A percentile compares a stretch with the other conserved stretches of the same genome.
phyloP scores from a whole-genome alignment of 2,797 vertebrate species.

The Lycodopsis pacificus region DNA sequence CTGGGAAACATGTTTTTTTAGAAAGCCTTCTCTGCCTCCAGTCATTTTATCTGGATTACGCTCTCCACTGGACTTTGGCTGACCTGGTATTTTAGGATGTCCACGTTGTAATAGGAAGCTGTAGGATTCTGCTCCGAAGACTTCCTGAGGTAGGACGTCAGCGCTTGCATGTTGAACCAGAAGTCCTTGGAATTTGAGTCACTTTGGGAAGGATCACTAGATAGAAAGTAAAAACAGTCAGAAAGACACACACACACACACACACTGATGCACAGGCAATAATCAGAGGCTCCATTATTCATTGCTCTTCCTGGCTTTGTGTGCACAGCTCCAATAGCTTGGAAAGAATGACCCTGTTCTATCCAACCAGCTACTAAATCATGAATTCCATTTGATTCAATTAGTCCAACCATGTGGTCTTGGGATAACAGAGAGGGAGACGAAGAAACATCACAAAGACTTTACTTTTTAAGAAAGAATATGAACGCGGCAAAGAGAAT shows the following conservation, averaged over 20 bases:
- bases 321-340: slow-evolving; percentile 70
- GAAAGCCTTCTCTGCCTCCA: slow-evolving; percentile 13
- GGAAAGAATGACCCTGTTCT: slow-evolving; percentile 73
- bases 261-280: slow-evolving; percentile 37
- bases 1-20: too few relatives aligned
- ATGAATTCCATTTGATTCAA: slow-evolving; percentile 74
- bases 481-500: not conserved
- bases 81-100: slow-evolving; percentile 98
- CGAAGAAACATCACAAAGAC: slow-evolving; percentile 22
- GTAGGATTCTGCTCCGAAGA: slow-evolving; percentile 94
- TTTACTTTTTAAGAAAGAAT: slow-evolving; percentile 6
- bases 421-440: slow-evolving; percentile 51
- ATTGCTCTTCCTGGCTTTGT: slow-evolving; percentile 64
- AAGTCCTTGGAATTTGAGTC: slow-evolving; percentile 94
- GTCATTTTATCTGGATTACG: slow-evolving; percentile 32
- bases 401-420: slow-evolving; percentile 68
- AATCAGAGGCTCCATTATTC: slow-evolving; percentile 70
- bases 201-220: slow-evolving; percentile 93
- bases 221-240: slow-evolving; percentile 53
- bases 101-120: slow-evolving; percentile 96
- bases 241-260: slow-evolving; percentile 28
- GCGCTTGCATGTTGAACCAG: slow-evolving; percentile 98
- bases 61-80: not conserved
- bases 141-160: slow-evolving; percentile 97
- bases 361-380: slow-evolving; percentile 75